A percentile compares a stretch with the other conserved stretches of the same genome.
Evolutionary conservation across 2,113 vertebrate genomes (phyloP).

Genomic region (Smithornis capensis): DNA sequence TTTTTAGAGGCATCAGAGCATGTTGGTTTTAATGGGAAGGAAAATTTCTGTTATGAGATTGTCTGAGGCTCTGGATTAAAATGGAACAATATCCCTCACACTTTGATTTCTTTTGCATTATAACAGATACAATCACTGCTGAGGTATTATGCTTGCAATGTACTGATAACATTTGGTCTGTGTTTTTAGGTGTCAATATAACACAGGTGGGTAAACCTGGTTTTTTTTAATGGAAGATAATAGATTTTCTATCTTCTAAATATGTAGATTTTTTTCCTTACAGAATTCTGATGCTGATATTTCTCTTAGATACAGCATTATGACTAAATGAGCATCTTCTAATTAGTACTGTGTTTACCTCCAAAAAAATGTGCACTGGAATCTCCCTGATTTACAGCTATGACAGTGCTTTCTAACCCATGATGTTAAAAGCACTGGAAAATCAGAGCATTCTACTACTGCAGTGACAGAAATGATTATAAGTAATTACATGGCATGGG

Average conservation of each 20-base stretch:
- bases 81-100: not conserved
- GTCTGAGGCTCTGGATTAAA: not conserved
- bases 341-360: not conserved
- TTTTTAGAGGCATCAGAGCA: not conserved
- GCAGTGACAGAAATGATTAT: not conserved
- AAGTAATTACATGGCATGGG: not conserved
- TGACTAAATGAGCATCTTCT: not conserved
- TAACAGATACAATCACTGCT: not conserved
- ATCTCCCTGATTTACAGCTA: not conserved
- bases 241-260: not conserved
- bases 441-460: not conserved
- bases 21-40: not conserved
- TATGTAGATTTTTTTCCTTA: not conserved
- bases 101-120: not conserved
- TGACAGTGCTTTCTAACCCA: not conserved
- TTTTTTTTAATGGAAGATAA: not conserved
- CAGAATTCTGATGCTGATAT: not conserved
- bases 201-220: not conserved
- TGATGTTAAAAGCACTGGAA: not conserved
- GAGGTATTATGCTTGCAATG: not conserved
- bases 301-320: not conserved
- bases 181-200: not conserved
- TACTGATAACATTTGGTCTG: not conserved
- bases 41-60: not conserved
- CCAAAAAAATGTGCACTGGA: rapidly evolving